phyloP scores from a whole-genome alignment of 2,888 invertebrate species.

The Tetramorium bicarinatum region DNA sequence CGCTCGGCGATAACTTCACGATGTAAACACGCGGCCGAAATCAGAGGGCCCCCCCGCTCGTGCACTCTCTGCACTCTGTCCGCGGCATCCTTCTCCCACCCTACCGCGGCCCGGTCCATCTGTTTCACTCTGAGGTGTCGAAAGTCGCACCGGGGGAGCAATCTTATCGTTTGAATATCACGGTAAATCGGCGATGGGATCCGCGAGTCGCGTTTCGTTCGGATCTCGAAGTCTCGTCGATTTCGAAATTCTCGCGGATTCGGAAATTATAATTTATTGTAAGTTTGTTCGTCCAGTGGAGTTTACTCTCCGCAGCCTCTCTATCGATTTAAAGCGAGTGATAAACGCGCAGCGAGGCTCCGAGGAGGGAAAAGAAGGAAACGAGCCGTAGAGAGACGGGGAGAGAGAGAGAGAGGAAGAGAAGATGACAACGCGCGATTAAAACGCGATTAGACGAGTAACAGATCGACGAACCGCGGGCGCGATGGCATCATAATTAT shows the following conservation, averaged over 20 bases:
- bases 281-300: background rate
- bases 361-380: background rate
- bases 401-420: background rate
- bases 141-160: background rate
- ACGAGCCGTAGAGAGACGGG: background rate
- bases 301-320: background rate
- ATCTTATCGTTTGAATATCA: conserved; percentile 15
- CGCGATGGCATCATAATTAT: background rate
- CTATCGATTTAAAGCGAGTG: background rate
- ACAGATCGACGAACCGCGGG: background rate
- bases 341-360: background rate
- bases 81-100: background rate
- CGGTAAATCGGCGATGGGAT: background rate
- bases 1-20: conserved; percentile 6
- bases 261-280: too few relatives aligned
- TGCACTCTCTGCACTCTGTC: background rate
- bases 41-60: background rate
- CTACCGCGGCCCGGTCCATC: background rate
- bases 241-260: background rate
- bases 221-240: too few relatives aligned
- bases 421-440: background rate
- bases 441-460: background rate
- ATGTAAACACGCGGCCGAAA: conserved; percentile 24
- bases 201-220: background rate
- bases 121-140: background rate